Percentiles rank a stretch among this genome's conserved stretches.
phyloP scores from a whole-genome alignment of 1,140 invertebrate genomes.

The Globodera ellingtonae region DNA sequence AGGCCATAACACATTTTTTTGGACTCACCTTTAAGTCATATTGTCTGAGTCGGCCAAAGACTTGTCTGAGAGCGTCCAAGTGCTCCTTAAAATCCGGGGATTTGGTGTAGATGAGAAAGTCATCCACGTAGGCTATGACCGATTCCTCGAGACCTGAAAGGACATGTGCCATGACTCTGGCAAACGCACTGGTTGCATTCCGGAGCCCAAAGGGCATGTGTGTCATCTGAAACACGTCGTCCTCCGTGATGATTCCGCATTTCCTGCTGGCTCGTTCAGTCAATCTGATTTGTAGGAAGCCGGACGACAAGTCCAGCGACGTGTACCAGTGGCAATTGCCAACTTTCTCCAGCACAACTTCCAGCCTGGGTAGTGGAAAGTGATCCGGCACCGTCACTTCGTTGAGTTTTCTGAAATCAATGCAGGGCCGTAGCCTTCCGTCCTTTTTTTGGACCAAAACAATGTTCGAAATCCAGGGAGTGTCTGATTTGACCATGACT shows the following conservation, averaged over 20 bases:
- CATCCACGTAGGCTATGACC: too few relatives aligned
- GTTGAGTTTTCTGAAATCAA: slow-evolving; percentile 11
- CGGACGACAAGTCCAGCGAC: slow-evolving; percentile 8
- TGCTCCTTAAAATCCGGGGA: neutral
- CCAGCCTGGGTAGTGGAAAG: slow-evolving; percentile 66
- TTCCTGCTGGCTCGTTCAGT: slow-evolving; percentile 1
- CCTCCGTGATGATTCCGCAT: slow-evolving; percentile 19
- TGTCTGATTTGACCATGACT: neutral
- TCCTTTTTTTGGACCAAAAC: slow-evolving; percentile 21
- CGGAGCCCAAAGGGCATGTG: slow-evolving; percentile 1
- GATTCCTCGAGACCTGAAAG: neutral
- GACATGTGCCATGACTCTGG: slow-evolving; percentile 2
- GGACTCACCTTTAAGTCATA: slow-evolving; percentile 8
- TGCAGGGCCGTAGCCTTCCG: slow-evolving; percentile 8
- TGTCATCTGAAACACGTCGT: slow-evolving; percentile 2
- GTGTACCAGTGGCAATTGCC: slow-evolving; percentile 8
- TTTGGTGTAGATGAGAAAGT: neutral
- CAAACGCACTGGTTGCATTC: neutral
- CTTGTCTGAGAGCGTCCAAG: neutral
- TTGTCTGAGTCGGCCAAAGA: neutral
- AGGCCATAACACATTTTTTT: slow-evolving; percentile 6
- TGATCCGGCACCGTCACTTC: slow-evolving; percentile 58
- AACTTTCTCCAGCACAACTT: slow-evolving; percentile 7
- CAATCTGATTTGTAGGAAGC: slow-evolving; percentile 11
- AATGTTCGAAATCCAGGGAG: slow-evolving; percentile 18